Base-by-base conservation (phyloP, 2,113 vertebrate species). In the Ivindomyrus marchei region DNA sequence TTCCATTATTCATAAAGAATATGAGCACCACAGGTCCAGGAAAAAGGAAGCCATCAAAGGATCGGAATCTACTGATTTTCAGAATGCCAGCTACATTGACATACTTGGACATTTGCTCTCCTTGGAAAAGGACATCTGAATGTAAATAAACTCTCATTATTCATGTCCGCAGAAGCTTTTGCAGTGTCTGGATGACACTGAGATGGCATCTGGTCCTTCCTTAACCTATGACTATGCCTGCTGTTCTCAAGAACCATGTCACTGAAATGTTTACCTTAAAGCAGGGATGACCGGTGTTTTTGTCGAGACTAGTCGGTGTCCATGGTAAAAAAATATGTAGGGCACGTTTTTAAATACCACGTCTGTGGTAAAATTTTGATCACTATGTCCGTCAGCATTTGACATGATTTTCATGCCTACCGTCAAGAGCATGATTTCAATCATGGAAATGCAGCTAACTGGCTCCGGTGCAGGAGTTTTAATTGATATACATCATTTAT, bases 401-500 rank as follows among this genome's bases (percentile, higher is more conserved):
- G 11, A 4, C 74, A 46, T 87, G 83, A 62, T 47, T 24, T 70
- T n/a, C 0, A 45, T 66, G 1, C 58, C 42, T 70, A 46, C 53
- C 66, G 45, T 86, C 80, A 62, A n/a, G 42, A 87, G 70, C 89
- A 88, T 46, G 86, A 39, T 87, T 42, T 89, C 87, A 87, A 91
- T 90, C 53, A 45, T 36, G 45, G 27, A 45, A 80, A 77, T 66
- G n/a, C 21, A 58, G 85, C 45, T 50, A 58, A 21, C 88, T 87
- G 91, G 88, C 89, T 89, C 39, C 6, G 9, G 83, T 84, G 50
- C 84, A 88, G 85, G 87, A 21, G 88, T 58, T 24, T 90, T 88
- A 88, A 88, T 50, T 87, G 85, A 49, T 90, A 85, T 88, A 91
- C 85, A 85, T 89, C 88, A 84, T 90, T 90, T 91, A 90, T 45